Percentiles rank a stretch among this genome's conserved stretches.
Conservation (phyloP, 2,797 vertebrate species). For the Amphiprion clarkii region DNA sequence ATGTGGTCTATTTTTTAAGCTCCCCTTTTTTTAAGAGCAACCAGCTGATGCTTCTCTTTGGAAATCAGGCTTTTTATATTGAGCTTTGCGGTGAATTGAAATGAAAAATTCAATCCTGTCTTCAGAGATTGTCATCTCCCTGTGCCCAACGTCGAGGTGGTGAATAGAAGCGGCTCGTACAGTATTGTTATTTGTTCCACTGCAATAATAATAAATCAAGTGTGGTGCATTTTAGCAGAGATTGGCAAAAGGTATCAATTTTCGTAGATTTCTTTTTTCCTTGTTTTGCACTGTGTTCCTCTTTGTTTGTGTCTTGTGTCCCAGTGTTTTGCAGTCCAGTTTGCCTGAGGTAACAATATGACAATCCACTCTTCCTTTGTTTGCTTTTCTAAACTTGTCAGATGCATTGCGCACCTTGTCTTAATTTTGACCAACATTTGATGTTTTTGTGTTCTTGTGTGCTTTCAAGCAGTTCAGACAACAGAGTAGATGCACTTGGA, state of each 20-base stretch:
- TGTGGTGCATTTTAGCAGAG: slow-evolving; percentile 31
- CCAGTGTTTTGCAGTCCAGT: slow-evolving; percentile 30
- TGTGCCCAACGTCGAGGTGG: slow-evolving; percentile 16
- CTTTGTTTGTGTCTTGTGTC: slow-evolving; percentile 28
- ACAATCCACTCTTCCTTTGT: slow-evolving; percentile 31
- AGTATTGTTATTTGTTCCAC: slow-evolving; percentile 40
- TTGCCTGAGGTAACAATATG: slow-evolving; percentile 42
- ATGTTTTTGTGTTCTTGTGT: slow-evolving; percentile 21
- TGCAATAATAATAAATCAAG: slow-evolving; percentile 43
- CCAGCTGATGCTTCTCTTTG: slow-evolving; percentile 68
- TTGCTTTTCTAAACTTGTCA: slow-evolving; percentile 34
- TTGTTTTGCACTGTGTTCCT: slow-evolving; percentile 7
- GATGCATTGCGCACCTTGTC: slow-evolving; percentile 3
- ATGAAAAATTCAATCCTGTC: slow-evolving; percentile 46
- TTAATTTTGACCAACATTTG: slow-evolving; percentile 20
- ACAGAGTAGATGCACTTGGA: neutral
- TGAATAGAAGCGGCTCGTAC: slow-evolving; percentile 9
- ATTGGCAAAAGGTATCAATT: slow-evolving; percentile 23
- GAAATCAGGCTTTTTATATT: slow-evolving; percentile 40
- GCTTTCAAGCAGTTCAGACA: slow-evolving; percentile 1
- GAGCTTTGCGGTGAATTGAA: slow-evolving; percentile 49
- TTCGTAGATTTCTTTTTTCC: neutral
- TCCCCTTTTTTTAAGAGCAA: slow-evolving; percentile 59
- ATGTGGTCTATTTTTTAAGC: slow-evolving; percentile 52
- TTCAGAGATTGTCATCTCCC: slow-evolving; percentile 40